Evolutionary conservation across 2,113 vertebrate species (phyloP).

Genomic region (Callipepla californica): DNA sequence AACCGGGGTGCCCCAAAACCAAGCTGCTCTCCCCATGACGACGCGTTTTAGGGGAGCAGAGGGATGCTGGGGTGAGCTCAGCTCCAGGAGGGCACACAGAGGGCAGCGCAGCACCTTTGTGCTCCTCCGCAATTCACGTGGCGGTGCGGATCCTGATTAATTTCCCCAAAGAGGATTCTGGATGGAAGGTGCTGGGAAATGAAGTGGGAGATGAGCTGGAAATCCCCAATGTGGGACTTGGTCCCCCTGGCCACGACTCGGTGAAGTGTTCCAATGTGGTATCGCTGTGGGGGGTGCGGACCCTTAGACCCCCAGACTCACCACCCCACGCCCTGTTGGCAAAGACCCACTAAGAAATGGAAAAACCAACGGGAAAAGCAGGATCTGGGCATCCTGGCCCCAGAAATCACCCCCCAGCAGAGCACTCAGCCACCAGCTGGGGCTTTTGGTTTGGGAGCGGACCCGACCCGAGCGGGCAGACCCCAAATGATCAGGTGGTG

Average conservation of each 20-base stretch:
- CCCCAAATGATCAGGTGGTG: rapidly evolving
- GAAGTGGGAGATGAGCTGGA: neutral
- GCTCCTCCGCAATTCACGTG: too few species aligned
- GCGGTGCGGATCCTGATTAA: too few species aligned
- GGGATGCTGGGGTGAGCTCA: too few species aligned
- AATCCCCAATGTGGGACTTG: neutral
- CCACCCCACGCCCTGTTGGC: neutral
- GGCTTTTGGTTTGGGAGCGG: rapidly evolving
- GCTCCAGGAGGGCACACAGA: neutral
- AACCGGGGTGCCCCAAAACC: neutral
- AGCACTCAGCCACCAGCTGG: rapidly evolving
- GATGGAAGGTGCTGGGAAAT: neutral
- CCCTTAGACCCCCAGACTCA: neutral
- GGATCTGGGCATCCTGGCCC: neutral
- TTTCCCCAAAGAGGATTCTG: neutral
- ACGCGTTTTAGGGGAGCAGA: neutral
- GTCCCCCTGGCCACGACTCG: neutral
- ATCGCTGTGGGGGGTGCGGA: neutral
- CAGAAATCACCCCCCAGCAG: neutral
- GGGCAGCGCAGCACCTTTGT: neutral
- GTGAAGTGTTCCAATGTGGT: neutral
- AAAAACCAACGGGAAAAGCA: neutral
- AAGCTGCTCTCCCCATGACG: neutral
- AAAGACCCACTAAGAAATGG: neutral
- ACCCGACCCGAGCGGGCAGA: too few species aligned